Base-by-base conservation (phyloP, 2,888 invertebrate genomes). In the Drosophila kokeensis region DNA sequence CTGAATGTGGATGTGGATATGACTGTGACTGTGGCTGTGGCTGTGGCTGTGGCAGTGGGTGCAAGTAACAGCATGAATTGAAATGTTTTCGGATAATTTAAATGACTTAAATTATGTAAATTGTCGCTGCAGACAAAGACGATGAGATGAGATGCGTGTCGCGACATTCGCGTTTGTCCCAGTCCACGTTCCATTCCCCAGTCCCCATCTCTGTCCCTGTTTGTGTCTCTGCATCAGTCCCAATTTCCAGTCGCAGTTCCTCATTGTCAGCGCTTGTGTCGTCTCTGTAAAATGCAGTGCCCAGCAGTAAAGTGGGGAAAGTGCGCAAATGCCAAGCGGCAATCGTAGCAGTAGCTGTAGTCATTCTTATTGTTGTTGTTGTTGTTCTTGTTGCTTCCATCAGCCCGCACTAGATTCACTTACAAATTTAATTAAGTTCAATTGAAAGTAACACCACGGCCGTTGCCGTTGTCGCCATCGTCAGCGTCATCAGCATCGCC, bases 381-480 rank as follows among this genome's bases (percentile, higher is more conserved):
- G 29, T 42, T 34, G 29, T 42, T 11, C 30, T 18, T 27, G 54
- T 32, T 36, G 50, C 11, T 36, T 78, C 58, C 63, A 48, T 63
- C 81, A 78, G 81, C 89, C 89, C 92, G 91, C 91, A 92, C 92
- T 92, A 92, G 92, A 93, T 92, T 93, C 93, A 91, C 92, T 93
- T 93, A 93, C 92, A 92, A 92, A 92, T 92, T 93, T 92, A 93
- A 92, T 92, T 92, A 92, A 93, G 91, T 91, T 90, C 93, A 92
- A 92, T 93, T 92, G 92, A 90, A 85, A 90, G 90, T 81, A 89
- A 91, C 87, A 92, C 82, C 87, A 88, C 68, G 74, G 73, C 69
- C 62, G 90, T 61, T 65, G 74, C 29, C 48, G 55, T 21, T 49
- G 52, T 60, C 60, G 54, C 27, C 34, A n/a, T 67, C 60, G 52